phyloP scores from a whole-genome alignment of 2,888 invertebrate genomes.

The Zootermopsis nevadensis region DNA sequence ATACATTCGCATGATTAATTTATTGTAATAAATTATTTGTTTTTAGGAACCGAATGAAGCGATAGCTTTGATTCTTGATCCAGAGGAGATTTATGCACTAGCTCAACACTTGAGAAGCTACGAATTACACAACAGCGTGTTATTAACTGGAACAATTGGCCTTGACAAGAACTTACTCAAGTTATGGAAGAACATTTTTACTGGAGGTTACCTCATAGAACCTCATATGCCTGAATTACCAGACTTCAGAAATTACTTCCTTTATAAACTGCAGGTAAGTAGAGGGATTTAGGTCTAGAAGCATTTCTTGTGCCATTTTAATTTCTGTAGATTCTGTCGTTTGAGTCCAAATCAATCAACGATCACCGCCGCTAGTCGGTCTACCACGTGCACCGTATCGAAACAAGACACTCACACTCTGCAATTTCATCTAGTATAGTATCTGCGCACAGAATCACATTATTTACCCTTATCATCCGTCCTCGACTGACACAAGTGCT shows the following conservation, averaged over 20 bases:
- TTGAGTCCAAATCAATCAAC: too few species aligned
- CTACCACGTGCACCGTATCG: too few species aligned
- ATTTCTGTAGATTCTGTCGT: too few species aligned
- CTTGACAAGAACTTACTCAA: slow-evolving; percentile 51
- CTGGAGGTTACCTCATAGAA: slow-evolving; percentile 53
- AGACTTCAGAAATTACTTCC: slow-evolving; percentile 56
- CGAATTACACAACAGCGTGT: slow-evolving; percentile 6
- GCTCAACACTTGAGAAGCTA: slow-evolving; percentile 51
- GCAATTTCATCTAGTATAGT: too few species aligned
- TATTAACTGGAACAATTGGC: slow-evolving; percentile 49
- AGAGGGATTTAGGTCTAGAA: neutral
- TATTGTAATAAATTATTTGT: neutral
- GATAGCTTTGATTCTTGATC: slow-evolving; percentile 57
- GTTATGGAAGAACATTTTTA: slow-evolving; percentile 50
- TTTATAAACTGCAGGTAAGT: slow-evolving; percentile 55
- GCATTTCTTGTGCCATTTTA: too few species aligned
- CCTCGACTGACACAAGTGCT: too few species aligned
- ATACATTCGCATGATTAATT: too few species aligned
- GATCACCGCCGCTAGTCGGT: too few species aligned
- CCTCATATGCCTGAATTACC: slow-evolving; percentile 55
- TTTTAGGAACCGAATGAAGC: slow-evolving; percentile 55
- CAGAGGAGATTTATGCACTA: slow-evolving; percentile 56
- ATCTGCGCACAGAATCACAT: too few species aligned
- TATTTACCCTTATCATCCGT: too few species aligned
- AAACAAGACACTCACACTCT: too few species aligned